These are phyloP conservation scores for Aurelia coerulea DNA, from an alignment of 30 jellyfish, hydroid and myxozoan species.

Conservation along the genomic window DNA sequence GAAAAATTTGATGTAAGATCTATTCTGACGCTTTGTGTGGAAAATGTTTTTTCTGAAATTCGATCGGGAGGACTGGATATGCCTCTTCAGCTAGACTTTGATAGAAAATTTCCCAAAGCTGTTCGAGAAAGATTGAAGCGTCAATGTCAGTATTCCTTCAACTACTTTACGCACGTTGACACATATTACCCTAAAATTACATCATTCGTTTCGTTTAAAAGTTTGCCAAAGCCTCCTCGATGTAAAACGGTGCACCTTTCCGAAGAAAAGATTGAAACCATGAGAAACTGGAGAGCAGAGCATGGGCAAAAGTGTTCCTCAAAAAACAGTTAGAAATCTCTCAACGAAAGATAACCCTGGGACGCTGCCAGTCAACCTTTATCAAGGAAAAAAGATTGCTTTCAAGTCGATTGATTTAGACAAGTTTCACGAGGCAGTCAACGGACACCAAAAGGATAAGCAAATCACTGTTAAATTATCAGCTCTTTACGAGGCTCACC, in stretches of 20 bases:
- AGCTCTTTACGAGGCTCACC: neutral
- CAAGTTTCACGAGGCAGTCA: no score
- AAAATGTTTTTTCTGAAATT: slow-evolving; percentile 18
- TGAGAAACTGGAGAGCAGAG: slow-evolving; percentile 38
- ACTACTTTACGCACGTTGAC: slow-evolving; percentile 14
- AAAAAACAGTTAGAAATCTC: slow-evolving; percentile 32
- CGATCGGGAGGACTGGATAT: slow-evolving; percentile 35
- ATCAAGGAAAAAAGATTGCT: neutral
- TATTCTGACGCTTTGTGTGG: slow-evolving; percentile 29
- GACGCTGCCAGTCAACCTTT: slow-evolving; percentile 25
- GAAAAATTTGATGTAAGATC: slow-evolving; percentile 43
- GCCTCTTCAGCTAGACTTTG: slow-evolving; percentile 51
- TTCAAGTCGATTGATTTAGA: no score
- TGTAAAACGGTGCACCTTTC: slow-evolving; percentile 13
- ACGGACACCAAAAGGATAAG: neutral
- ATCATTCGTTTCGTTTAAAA: slow-evolving; percentile 23
- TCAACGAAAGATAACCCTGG: slow-evolving; percentile 46
- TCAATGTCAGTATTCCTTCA: slow-evolving; percentile 42
- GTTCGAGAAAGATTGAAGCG: slow-evolving; percentile 40
- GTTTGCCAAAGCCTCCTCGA: slow-evolving; percentile 35
- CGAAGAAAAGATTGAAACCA: neutral
- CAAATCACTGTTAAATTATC: neutral
- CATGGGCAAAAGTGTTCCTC: slow-evolving; percentile 41
- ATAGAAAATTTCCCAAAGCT: slow-evolving; percentile 42
- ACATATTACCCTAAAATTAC: slow-evolving; percentile 18